Evolutionary conservation across 2,888 invertebrate genomes (phyloP).

Genomic region (Synanthedon vespiformis): DNA sequence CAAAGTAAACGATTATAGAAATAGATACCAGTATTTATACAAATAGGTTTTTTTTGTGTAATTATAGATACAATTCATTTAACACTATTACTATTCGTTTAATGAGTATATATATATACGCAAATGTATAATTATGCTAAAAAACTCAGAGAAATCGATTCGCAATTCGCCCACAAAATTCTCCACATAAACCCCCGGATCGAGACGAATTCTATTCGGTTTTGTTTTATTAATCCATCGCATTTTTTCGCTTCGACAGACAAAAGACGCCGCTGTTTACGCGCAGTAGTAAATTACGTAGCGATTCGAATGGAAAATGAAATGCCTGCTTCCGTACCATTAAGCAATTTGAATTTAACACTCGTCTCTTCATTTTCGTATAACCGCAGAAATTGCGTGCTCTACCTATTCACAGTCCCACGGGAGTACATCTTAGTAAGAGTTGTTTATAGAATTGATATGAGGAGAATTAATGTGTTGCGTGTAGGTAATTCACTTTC

Average conservation of each 20-base stretch:
- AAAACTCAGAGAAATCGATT: no score
- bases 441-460: neutral
- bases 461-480: conserved; percentile 7
- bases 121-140: no score
- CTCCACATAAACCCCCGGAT: no score
- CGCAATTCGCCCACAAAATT: neutral
- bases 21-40: no score
- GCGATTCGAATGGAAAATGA: conserved; percentile 68
- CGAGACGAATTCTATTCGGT: no score
- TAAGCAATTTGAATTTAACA: conserved; percentile 69
- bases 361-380: conserved; percentile 67
- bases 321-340: conserved; percentile 65
- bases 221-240: conserved; percentile 3
- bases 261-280: conserved; percentile 51
- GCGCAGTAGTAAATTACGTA: conserved; percentile 58
- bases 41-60: no score
- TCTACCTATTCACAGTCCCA: conserved; percentile 15
- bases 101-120: no score
- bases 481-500: neutral
- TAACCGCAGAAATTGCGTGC: conserved; percentile 53
- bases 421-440: neutral
- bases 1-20: no score
- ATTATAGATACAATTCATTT: no score
- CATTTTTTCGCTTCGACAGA: conserved; percentile 37
- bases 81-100: no score